These are phyloP conservation scores for Volucella inflata DNA, from an alignment of 2,888 invertebrate species.

Conservation along the genomic window DNA sequence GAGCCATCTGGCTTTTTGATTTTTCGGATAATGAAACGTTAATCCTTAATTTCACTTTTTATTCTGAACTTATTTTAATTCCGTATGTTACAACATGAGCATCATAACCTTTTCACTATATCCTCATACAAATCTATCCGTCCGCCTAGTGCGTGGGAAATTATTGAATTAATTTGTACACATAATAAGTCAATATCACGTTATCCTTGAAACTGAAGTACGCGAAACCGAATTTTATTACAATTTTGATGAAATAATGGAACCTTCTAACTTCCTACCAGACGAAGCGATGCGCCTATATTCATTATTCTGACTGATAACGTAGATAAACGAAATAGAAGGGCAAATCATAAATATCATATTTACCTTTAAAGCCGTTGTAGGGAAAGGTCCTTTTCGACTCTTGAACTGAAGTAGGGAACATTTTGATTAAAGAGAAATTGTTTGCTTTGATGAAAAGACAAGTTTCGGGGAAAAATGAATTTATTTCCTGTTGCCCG, in stretches of 20 bases:
- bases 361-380: conserved; percentile 21
- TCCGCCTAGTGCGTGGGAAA: neutral
- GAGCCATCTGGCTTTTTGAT: no score
- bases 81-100: no score
- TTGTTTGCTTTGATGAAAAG: conserved; percentile 53
- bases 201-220: no score
- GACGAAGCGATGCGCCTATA: neutral
- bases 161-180: conserved; percentile 39
- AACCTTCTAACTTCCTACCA: conserved; percentile 11
- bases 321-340: conserved; percentile 41
- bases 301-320: conserved; percentile 19
- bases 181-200: conserved; percentile 28
- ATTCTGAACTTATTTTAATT: no score
- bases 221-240: conserved; percentile 25
- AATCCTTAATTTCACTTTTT: no score
- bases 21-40: no score
- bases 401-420: neutral
- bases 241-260: conserved; percentile 29
- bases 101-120: no score
- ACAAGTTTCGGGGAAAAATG: conserved; percentile 5
- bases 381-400: conserved; percentile 10
- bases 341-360: conserved; percentile 28
- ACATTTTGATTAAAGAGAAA: conserved; percentile 46
- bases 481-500: neutral
- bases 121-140: neutral